These are phyloP conservation scores for Myrmophylax atrothorax DNA, from an alignment of 2,113 vertebrate species.

Conservation along the genomic window DNA sequence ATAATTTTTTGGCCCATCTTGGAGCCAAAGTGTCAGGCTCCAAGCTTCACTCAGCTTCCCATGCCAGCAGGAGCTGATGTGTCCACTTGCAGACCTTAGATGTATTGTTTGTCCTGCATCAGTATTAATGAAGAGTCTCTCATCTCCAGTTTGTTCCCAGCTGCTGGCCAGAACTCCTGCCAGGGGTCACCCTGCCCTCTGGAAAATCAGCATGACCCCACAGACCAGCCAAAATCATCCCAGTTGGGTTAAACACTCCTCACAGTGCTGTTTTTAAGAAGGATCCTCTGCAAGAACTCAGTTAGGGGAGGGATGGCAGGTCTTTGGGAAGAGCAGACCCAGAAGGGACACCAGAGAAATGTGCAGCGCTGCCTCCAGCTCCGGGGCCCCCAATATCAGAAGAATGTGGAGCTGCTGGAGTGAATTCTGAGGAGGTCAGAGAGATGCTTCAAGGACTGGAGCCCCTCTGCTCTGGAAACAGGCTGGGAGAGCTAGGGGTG, in stretches of 20 bases:
- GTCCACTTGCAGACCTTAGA: background rate
- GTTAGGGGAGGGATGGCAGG: background rate
- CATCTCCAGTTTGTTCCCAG: background rate
- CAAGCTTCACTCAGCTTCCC: accelerated
- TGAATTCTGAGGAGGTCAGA: accelerated
- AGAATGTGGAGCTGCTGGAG: background rate
- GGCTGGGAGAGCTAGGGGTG: background rate
- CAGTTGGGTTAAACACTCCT: accelerated
- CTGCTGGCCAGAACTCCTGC: background rate
- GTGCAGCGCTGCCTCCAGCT: background rate
- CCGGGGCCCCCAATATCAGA: background rate
- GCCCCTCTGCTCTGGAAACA: background rate
- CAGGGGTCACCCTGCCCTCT: background rate
- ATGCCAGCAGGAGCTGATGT: background rate
- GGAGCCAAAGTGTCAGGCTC: background rate
- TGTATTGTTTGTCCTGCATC: accelerated
- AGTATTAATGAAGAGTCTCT: background rate
- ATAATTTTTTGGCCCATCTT: background rate
- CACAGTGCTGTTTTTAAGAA: background rate
- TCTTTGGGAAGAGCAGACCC: background rate
- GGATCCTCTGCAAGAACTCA: background rate
- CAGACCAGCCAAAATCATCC: background rate
- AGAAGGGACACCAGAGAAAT: too few relatives aligned
- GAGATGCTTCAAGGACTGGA: background rate
- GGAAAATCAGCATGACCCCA: accelerated